phyloP scores from a whole-genome alignment of 37 sponge, comb jelly and placozoan genomes.

The Crambe crambe region DNA sequence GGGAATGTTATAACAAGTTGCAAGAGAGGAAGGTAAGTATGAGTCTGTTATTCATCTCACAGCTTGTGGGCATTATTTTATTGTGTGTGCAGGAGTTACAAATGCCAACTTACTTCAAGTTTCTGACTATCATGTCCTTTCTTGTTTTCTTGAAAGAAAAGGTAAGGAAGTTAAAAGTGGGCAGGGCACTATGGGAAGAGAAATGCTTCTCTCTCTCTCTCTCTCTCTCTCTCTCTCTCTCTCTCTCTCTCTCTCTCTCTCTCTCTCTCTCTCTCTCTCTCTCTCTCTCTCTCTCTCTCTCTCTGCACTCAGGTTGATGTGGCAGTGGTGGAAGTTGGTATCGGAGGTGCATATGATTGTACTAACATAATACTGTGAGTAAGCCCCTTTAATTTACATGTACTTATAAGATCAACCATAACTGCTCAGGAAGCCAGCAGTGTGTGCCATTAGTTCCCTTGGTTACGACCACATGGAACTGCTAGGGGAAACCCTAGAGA shows the following conservation, averaged over 20 bases:
- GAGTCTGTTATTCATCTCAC: neutral
- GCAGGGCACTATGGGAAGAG: too few relatives aligned
- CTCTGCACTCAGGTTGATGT: too few relatives aligned
- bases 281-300: too few relatives aligned
- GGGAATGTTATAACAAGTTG: conserved; percentile 72
- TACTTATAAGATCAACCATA: neutral
- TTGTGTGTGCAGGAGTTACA: conserved; percentile 4
- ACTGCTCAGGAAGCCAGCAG: conserved; percentile 61
- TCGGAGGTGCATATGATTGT: conserved; percentile 91
- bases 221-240: too few relatives aligned
- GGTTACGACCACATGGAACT: conserved; percentile 89
- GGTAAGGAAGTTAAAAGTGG: conserved; percentile 19
- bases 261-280: too few relatives aligned
- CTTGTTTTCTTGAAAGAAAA: conserved; percentile 84
- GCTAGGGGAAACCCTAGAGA: conserved; percentile 79
- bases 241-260: too few relatives aligned
- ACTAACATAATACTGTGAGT: conserved; percentile 87
- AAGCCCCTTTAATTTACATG: neutral
- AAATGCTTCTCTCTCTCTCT: too few relatives aligned
- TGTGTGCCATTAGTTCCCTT: conserved; percentile 85
- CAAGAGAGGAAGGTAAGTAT: conserved; percentile 42
- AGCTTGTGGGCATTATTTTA: neutral
- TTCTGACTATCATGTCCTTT: conserved; percentile 85
- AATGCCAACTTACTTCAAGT: conserved; percentile 87
- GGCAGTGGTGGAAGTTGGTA: conserved; percentile 95